Percentiles rank a stretch among this genome's conserved stretches.
Conservation (phyloP, 2,797 vertebrate genomes). For the Enteromius mattozi region DNA sequence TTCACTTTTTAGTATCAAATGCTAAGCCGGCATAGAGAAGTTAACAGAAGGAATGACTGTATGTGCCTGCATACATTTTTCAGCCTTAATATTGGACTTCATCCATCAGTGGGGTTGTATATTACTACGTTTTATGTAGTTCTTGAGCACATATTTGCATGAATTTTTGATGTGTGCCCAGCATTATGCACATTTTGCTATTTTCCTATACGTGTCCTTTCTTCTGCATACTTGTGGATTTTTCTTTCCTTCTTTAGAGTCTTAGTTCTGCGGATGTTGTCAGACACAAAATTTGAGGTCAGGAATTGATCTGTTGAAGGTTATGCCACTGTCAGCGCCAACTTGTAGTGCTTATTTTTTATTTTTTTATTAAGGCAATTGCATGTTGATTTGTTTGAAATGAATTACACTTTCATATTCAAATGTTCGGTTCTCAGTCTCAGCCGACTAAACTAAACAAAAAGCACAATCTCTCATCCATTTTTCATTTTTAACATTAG, state of each 20-base stretch:
- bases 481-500: conserved; percentile 50
- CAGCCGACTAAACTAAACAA: background rate
- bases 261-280: conserved; percentile 21
- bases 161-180: conserved; percentile 16
- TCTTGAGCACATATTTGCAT: conserved; percentile 36
- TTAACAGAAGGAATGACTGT: conserved; percentile 41
- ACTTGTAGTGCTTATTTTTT: conserved; percentile 3
- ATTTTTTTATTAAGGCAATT: background rate
- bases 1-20: conserved; percentile 5
- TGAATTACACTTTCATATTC: background rate
- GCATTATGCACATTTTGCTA: conserved; percentile 23
- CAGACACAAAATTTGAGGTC: conserved; percentile 36
- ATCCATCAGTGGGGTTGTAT: conserved; percentile 36
- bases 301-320: conserved; percentile 34
- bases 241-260: background rate
- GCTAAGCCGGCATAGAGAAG: conserved; percentile 22
- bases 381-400: conserved; percentile 32
- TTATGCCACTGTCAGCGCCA: conserved; percentile 41
- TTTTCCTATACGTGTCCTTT: background rate
- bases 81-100: conserved; percentile 29
- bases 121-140: conserved; percentile 30
- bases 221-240: background rate
- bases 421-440: background rate
- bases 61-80: conserved; percentile 49
- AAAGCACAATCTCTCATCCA: background rate